Percentiles rank a stretch among this genome's conserved stretches.
Evolutionary conservation across 1,140 invertebrate species (phyloP).

Genomic region (Sycobia sp.): DNA sequence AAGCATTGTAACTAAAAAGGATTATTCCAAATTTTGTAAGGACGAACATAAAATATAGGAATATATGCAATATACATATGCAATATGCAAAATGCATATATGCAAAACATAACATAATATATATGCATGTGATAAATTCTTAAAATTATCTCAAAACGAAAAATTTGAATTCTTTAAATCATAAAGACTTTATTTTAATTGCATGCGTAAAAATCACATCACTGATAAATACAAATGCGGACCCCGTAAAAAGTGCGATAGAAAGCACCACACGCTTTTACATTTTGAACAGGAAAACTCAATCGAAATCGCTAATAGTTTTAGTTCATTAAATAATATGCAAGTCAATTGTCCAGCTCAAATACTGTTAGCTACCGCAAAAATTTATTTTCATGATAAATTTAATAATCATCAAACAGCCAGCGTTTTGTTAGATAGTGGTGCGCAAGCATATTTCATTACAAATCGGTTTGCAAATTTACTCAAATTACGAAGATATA

Average conservation of each 20-base stretch:
- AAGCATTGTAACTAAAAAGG: not conserved
- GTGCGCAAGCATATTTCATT: not conserved
- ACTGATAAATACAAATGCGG: too few relatives aligned
- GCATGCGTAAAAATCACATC: too few relatives aligned
- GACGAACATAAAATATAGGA: constrained; percentile 20
- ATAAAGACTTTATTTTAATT: constrained; percentile 21
- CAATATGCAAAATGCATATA: too few relatives aligned
- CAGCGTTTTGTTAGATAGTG: not conserved
- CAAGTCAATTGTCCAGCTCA: too few relatives aligned
- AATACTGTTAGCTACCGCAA: too few relatives aligned
- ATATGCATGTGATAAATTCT: constrained; percentile 21
- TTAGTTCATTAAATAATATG: too few relatives aligned
- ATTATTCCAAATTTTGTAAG: constrained; percentile 18
- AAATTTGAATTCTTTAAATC: constrained; percentile 9
- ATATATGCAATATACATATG: too few relatives aligned
- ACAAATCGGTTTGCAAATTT: not conserved
- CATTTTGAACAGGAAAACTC: constrained; percentile 3
- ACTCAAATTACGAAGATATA: not conserved
- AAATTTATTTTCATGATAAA: too few relatives aligned
- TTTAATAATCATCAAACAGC: not conserved
- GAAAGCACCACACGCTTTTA: too few relatives aligned
- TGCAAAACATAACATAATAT: too few relatives aligned
- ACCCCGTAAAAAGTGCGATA: too few relatives aligned
- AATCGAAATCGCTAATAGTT: not conserved
- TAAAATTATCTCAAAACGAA: too few relatives aligned